Percentiles rank a stretch among this genome's conserved stretches.
Conservation (phyloP, 2,888 invertebrate genomes). For the Steinernema carpocapsae region DNA sequence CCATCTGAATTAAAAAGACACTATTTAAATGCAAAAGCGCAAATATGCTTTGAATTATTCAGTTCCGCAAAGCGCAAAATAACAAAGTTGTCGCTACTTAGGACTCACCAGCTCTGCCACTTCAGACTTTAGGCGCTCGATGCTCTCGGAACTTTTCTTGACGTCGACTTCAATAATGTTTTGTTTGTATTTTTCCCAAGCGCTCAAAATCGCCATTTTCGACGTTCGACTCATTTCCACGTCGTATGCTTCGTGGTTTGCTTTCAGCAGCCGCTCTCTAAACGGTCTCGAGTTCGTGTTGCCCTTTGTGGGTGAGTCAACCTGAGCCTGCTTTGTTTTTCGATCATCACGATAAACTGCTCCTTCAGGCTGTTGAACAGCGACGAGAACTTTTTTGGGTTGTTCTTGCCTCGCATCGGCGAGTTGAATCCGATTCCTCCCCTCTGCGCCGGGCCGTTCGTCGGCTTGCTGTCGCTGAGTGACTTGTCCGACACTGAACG, state of each 20-base stretch:
- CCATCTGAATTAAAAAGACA: too few relatives aligned
- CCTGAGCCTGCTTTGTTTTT: constrained; percentile 62
- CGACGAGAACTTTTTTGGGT: constrained; percentile 42
- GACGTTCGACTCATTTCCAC: constrained; percentile 63
- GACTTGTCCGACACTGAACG: background rate
- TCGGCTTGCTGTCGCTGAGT: constrained; percentile 26
- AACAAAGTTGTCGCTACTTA: background rate
- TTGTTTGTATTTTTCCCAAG: constrained; percentile 62
- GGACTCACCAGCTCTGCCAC: constrained; percentile 46
- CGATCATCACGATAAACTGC: constrained; percentile 59
- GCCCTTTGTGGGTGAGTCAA: too few relatives aligned
- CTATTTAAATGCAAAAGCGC: constrained; percentile 9
- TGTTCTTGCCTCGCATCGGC: background rate
- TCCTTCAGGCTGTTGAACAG: constrained; percentile 62
- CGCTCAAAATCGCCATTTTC: constrained; percentile 54
- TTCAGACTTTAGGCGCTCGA: constrained; percentile 61
- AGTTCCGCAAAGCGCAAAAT: background rate
- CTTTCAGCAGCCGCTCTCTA: constrained; percentile 77
- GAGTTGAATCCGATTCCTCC: constrained; percentile 37
- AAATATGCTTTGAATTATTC: too few relatives aligned
- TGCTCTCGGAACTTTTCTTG: constrained; percentile 54
- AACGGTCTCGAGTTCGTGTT: constrained; percentile 31
- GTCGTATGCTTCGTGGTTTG: constrained; percentile 74
- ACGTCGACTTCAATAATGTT: constrained; percentile 27
- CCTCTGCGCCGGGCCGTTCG: constrained; percentile 29